Evolutionary conservation across 2,113 vertebrate species (phyloP).

Genomic region (Cariama cristata): DNA sequence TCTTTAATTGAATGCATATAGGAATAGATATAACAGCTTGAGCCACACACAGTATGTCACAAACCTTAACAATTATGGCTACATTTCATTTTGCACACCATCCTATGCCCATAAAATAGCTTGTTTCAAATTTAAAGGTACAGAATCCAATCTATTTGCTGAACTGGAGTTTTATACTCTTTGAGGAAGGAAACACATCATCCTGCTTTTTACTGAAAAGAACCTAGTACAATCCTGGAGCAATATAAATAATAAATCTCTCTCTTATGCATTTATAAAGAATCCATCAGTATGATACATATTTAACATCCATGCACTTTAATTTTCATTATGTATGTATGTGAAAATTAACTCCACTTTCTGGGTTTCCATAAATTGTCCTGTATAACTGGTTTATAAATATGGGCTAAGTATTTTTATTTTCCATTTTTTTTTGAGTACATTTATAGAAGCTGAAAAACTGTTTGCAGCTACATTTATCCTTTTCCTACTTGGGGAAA

Average conservation of each 20-base stretch:
- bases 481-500: neutral
- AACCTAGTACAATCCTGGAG: neutral
- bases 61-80: neutral
- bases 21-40: constrained; percentile 15
- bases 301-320: constrained; percentile 54
- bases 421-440: neutral
- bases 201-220: neutral
- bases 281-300: constrained; percentile 21
- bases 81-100: neutral
- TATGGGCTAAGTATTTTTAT: neutral
- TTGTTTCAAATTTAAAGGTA: constrained; percentile 16
- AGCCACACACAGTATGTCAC: neutral
- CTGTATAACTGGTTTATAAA: neutral
- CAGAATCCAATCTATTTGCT: neutral
- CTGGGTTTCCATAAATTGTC: neutral
- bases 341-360: constrained; percentile 8
- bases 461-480: neutral
- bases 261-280: constrained; percentile 31
- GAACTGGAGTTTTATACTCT: neutral
- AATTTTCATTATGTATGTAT: constrained; percentile 45
- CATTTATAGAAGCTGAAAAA: neutral
- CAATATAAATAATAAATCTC: constrained; percentile 57
- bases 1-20: constrained; percentile 20
- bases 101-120: neutral
- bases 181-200: neutral